Percentiles rank a stretch among this genome's conserved stretches.
phyloP scores from a whole-genome alignment of 2,113 vertebrate genomes.

The Suncus etruscus region DNA sequence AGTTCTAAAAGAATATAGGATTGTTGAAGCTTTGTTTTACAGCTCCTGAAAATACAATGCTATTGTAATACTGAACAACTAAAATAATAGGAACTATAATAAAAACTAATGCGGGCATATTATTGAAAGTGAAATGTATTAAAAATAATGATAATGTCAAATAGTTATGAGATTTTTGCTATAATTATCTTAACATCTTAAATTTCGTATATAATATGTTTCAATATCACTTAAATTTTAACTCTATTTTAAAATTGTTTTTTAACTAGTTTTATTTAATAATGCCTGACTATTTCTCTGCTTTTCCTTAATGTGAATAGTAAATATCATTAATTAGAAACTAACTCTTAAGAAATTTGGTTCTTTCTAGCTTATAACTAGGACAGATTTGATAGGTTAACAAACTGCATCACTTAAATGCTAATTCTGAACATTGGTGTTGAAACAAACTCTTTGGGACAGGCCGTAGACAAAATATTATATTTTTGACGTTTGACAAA shows the following conservation, averaged over 20 bases:
- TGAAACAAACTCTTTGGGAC: constrained; percentile 1
- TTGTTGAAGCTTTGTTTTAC: neutral
- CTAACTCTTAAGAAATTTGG: neutral
- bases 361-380: neutral
- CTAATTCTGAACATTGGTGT: neutral
- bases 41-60: neutral
- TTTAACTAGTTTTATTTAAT: neutral
- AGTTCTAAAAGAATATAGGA: neutral
- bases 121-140: neutral
- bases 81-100: neutral
- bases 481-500: too few relatives aligned
- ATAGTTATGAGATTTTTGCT: neutral
- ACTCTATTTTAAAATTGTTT: constrained; percentile 28
- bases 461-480: too few relatives aligned
- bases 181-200: constrained; percentile 32
- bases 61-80: neutral
- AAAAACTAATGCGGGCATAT: constrained; percentile 5
- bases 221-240: constrained; percentile 30
- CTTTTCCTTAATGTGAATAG: neutral
- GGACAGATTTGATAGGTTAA: constrained; percentile 36
- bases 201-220: constrained; percentile 29
- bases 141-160: neutral
- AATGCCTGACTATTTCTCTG: neutral
- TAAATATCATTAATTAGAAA: constrained; percentile 24
- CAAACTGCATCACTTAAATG: neutral